Base-by-base conservation (phyloP, 1,140 invertebrate species). In the Rhopalosiphum maidis region DNA sequence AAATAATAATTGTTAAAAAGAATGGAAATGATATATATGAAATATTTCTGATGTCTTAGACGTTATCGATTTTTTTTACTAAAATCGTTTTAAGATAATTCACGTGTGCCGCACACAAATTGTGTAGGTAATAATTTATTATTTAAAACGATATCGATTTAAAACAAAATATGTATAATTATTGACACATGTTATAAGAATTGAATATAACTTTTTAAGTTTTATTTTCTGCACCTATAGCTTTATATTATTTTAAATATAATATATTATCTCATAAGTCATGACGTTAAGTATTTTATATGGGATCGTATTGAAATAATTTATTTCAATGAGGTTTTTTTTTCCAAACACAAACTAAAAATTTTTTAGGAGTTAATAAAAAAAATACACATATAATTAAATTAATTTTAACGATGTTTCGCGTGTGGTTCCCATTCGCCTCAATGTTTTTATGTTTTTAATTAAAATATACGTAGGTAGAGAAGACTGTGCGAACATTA, bases 391-490 rank as follows among this genome's bases (percentile, higher is more conserved):
- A n/a, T 68, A 77, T 35, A n/a, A 77, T n/a, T 18, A n/a, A n/a
- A 77, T n/a, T 77, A 77, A 77, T 77, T 77, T 77, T 77, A 68
- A 77, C n/a, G 60, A 77, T 68, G 60, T 68, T 68, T 68, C 1
- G 5, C 1, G 5, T 68, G 15, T 4, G 30, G 60, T 77, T 77
- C 60, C 15, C 60, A 77, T 77, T 77, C 60, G 15, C n/a, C 15
- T n/a, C 60, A n/a, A n/a, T 77, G 15, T 77, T 77, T 77, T n/a
- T 77, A n/a, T 77, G 60, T 77, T 77, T 68, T 77, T 77, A 77
- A 77, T 77, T 77, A 77, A 77, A 77, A 77, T n/a, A 68, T n/a
- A 77, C n/a, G 60, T 77, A 77, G 60, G 60, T 77, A n/a, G 60
- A n/a, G 60, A 35, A 77, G 11, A 77, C 60, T 77, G n/a, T 35